Evolutionary conservation across 2,113 vertebrate genomes (phyloP).

Genomic region (Stigmatopora argus): DNA sequence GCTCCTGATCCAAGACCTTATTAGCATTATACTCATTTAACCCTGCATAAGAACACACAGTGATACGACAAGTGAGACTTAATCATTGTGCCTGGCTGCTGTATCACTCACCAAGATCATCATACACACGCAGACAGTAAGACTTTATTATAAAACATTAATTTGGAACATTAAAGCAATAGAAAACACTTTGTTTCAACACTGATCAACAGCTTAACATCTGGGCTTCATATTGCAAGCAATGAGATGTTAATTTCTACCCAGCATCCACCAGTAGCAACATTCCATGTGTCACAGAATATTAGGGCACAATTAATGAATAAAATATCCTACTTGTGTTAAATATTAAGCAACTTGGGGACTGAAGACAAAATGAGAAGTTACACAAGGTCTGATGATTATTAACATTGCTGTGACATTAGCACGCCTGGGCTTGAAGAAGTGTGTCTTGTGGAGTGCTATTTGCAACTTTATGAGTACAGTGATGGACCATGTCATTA

Average conservation of each 20-base stretch:
- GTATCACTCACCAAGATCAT: slow-evolving; percentile 29
- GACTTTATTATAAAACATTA: slow-evolving; percentile 58
- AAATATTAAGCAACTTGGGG: slow-evolving; percentile 69
- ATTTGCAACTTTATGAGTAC: slow-evolving; percentile 61
- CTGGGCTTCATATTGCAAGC: slow-evolving; percentile 86
- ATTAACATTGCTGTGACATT: slow-evolving; percentile 51
- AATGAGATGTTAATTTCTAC: slow-evolving; percentile 91
- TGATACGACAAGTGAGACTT: slow-evolving; percentile 14
- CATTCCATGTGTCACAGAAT: slow-evolving; percentile 73
- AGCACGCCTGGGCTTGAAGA: slow-evolving; percentile 49
- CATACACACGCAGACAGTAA: slow-evolving; percentile 44
- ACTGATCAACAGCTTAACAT: slow-evolving; percentile 74
- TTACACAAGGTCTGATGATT: slow-evolving; percentile 44
- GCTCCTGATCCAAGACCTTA: slow-evolving; percentile 31
- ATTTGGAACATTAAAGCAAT: slow-evolving; percentile 68
- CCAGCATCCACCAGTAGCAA: slow-evolving; percentile 79
- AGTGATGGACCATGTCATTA: slow-evolving; percentile 66
- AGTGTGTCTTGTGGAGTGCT: slow-evolving; percentile 53
- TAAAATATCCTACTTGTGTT: slow-evolving; percentile 76
- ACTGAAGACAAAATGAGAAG: slow-evolving; percentile 43
- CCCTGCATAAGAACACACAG: slow-evolving; percentile 14
- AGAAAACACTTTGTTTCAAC: slow-evolving; percentile 60
- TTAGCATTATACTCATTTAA: slow-evolving; percentile 32
- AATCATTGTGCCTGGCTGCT: slow-evolving; percentile 20
- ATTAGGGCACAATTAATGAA: slow-evolving; percentile 81